A percentile compares a stretch with the other conserved stretches of the same genome.
These are phyloP conservation scores for Sceloporus undulatus DNA, from an alignment of 2,113 vertebrate species.

Conservation along the genomic window DNA sequence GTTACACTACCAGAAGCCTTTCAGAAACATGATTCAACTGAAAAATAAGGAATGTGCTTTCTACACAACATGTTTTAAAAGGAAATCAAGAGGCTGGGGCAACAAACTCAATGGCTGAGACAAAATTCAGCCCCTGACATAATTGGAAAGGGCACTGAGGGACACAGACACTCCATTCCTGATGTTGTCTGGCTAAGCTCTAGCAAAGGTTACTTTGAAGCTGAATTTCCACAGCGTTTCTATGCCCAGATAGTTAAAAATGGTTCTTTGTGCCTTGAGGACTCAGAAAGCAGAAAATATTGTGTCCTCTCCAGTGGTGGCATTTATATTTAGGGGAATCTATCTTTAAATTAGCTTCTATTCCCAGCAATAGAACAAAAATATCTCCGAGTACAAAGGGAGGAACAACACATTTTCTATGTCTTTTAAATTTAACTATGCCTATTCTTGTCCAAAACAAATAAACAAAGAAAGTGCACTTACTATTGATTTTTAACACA, in stretches of 20 bases:
- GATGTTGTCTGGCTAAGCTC: too few relatives aligned
- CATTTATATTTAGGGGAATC: neutral
- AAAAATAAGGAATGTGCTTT: too few relatives aligned
- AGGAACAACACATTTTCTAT: neutral
- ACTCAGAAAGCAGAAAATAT: neutral
- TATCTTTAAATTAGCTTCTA: neutral
- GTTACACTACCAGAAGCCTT: neutral
- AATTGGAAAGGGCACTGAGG: too few relatives aligned
- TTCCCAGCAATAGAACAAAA: constrained; percentile 5
- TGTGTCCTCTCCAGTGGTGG: neutral
- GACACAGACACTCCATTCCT: too few relatives aligned
- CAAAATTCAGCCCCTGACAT: neutral
- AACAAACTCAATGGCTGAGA: neutral
- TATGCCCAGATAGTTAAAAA: neutral
- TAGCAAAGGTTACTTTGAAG: neutral
- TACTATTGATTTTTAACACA: constrained; percentile 26
- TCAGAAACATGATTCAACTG: neutral
- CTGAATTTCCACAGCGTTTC: neutral
- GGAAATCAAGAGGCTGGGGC: neutral
- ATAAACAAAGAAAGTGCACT: constrained; percentile 1
- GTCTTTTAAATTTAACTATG: constrained; percentile 13
- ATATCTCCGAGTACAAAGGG: neutral
- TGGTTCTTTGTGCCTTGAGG: neutral
- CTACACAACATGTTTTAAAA: neutral
- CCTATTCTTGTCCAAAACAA: constrained; percentile 3